Base-by-base conservation (phyloP, 1,140 invertebrate genomes). In the Euglossa dilemma region DNA sequence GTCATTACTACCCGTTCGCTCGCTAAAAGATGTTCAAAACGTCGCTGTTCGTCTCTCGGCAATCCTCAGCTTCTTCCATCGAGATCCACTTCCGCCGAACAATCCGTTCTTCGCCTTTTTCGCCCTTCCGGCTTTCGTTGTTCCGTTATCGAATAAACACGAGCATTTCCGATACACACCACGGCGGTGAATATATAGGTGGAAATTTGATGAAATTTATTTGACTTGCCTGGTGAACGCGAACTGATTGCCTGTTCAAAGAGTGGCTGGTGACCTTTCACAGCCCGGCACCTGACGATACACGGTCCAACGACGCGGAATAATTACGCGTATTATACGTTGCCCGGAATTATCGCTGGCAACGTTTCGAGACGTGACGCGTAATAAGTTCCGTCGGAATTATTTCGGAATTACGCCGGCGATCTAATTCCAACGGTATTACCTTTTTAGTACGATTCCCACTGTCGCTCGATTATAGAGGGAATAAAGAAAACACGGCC, bases 401-500 rank as follows among this genome's bases (percentile, higher is more conserved):
- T 57, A 16, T 23, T 7, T 25, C 63, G 64, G 28, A 57, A 75
- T 25, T 66, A 6, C 25, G 6, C 7, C 52, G 14, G 12, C 43
- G 25, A 61, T 69, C 45, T 57, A 47, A 57, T 82, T 28, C 23
- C 45, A 18, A 43, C 23, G 25, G 14, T 36, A 3, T 43, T 50
- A 1, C 25, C 23, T 20, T 4, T 69, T 71, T 23, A n/a, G 1
- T 56, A 18, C 18, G 36, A 52, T 63, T 52, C 23, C 16, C 20
- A 36, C 0, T 47, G 54, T 66, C 54, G 50, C 4, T 56, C 56
- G n/a, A 78, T 70, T 52, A 25, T 70, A 45, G 2, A 7, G 43
- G 52, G 36, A 87, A 70, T 82, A 84, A 87, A 87, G 75, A 87
- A 84, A 67, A 14, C 12, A 56, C 56, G 8, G 66, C 45, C 28